Percentiles rank a stretch among this genome's conserved stretches.
These are phyloP conservation scores for Suricata suricatta DNA, from an alignment of 2,113 vertebrate genomes.

Conservation along the genomic window DNA sequence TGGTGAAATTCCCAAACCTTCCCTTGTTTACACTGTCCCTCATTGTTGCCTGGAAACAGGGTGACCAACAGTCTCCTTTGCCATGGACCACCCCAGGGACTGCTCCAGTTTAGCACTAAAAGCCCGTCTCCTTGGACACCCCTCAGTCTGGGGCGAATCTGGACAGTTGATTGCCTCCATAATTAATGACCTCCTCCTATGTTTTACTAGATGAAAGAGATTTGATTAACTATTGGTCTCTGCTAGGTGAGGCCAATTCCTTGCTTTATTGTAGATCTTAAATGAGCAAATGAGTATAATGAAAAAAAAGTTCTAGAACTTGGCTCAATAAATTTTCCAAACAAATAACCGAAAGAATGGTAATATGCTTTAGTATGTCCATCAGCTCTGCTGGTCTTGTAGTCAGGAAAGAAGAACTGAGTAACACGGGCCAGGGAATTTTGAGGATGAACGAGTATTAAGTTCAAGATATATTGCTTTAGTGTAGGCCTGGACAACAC, in stretches of 20 bases:
- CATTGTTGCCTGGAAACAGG: background rate
- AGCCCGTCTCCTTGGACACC: background rate
- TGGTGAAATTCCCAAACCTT: background rate
- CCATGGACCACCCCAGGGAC: background rate
- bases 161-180: background rate
- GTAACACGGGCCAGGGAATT: background rate
- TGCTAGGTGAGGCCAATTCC: background rate
- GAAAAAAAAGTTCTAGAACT: background rate
- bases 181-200: background rate
- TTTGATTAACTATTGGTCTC: slow-evolving; percentile 8
- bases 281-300: background rate
- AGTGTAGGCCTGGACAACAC: background rate
- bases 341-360: background rate
- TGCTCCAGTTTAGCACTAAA: background rate
- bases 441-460: background rate
- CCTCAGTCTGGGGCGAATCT: background rate
- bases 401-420: background rate
- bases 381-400: background rate
- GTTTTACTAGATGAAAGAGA: background rate
- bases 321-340: background rate
- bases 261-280: background rate
- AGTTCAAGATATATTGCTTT: background rate
- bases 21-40: background rate
- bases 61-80: background rate
- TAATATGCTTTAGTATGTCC: background rate